These are phyloP conservation scores for Phataginus tricuspis DNA, from an alignment of 2,797 vertebrate genomes.

Conservation along the genomic window DNA sequence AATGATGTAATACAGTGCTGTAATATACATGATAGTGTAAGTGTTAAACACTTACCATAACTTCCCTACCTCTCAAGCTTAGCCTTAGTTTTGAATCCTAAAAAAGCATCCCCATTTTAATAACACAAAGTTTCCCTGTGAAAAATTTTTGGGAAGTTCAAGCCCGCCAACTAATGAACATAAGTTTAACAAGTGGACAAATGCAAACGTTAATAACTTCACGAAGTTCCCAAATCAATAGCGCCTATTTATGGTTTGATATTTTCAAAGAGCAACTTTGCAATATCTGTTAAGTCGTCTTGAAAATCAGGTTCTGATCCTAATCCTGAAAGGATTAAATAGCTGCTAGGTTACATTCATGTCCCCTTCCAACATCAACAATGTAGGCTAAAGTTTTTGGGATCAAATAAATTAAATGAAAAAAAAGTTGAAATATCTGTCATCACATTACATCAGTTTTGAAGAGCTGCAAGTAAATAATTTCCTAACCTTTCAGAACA, in stretches of 20 bases:
- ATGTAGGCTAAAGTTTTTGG: conserved; percentile 47
- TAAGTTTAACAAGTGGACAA: neutral
- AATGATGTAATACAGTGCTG: neutral
- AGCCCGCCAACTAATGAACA: neutral
- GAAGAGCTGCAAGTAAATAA: conserved; percentile 82
- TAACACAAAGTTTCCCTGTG: neutral
- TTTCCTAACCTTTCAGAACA: conserved; percentile 83
- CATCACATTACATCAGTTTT: conserved; percentile 79
- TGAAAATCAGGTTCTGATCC: conserved; percentile 62
- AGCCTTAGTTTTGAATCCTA: neutral
- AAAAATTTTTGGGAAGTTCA: neutral
- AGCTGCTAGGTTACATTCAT: conserved; percentile 72
- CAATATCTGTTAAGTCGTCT: neutral
- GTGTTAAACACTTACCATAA: neutral
- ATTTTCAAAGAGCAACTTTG: neutral
- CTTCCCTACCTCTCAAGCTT: neutral
- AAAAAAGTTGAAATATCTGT: conserved; percentile 82
- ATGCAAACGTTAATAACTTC: neutral
- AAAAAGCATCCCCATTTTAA: neutral
- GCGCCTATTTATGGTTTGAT: neutral
- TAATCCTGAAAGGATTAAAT: conserved; percentile 83
- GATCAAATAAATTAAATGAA: conserved; percentile 71
- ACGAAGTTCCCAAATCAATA: neutral
- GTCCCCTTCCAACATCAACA: conserved; percentile 66
- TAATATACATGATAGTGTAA: neutral